Evolutionary conservation across 1,140 invertebrate species (phyloP).

Genomic region (Laodelphax striatellus): DNA sequence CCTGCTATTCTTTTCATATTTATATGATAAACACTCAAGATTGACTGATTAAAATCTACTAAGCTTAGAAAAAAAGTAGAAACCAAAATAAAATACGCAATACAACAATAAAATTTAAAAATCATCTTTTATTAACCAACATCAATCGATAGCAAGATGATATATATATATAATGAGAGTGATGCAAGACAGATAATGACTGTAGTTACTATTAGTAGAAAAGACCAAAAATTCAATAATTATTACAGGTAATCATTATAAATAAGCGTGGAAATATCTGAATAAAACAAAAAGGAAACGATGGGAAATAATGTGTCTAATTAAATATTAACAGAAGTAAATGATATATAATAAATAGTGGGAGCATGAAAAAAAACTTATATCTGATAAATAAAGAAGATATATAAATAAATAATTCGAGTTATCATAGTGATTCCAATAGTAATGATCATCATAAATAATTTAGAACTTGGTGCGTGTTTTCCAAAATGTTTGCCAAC

Average conservation of each 20-base stretch:
- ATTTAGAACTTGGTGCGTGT: not conserved
- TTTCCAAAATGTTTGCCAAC: not conserved
- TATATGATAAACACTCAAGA: too few relatives aligned
- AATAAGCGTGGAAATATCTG: too few relatives aligned
- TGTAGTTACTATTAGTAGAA: not conserved
- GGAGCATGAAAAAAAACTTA: too few relatives aligned
- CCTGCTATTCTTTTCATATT: too few relatives aligned
- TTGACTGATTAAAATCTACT: too few relatives aligned
- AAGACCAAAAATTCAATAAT: too few relatives aligned
- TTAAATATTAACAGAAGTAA: too few relatives aligned
- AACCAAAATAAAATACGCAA: constrained; percentile 5
- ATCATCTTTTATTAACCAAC: not conserved
- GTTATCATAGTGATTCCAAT: constrained; percentile 1
- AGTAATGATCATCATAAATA: constrained; percentile 2
- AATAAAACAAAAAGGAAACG: too few relatives aligned
- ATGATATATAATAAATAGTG: too few relatives aligned
- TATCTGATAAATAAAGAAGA: too few relatives aligned
- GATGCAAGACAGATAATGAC: constrained; percentile 24
- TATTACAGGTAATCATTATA: too few relatives aligned
- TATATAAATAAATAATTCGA: not conserved
- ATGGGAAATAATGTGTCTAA: too few relatives aligned
- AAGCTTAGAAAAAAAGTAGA: not conserved
- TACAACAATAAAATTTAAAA: constrained; percentile 3
- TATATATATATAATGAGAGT: constrained; percentile 20
- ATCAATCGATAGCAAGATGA: constrained; percentile 1